Percentiles rank a stretch among this genome's conserved stretches.
Conservation (phyloP, 2,113 vertebrate genomes). For the Leptocoma aspasia region DNA sequence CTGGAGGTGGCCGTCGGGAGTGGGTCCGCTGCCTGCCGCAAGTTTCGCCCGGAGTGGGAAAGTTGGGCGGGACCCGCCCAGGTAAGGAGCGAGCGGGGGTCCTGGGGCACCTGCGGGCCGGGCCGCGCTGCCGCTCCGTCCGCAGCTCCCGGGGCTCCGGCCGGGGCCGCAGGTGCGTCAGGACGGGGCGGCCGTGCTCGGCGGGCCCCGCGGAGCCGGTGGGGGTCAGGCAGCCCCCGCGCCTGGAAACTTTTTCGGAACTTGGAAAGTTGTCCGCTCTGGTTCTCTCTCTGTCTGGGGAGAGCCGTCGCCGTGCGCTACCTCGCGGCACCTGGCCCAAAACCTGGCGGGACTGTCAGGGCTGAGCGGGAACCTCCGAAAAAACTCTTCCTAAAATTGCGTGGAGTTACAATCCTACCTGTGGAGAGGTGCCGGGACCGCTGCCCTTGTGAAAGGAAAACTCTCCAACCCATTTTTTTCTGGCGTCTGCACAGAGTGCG, state of each 20-base stretch:
- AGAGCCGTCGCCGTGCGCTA: background rate
- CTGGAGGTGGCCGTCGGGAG: background rate
- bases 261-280: background rate
- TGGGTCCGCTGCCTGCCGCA: background rate
- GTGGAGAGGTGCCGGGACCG: background rate
- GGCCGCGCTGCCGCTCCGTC: background rate
- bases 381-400: rapidly evolving
- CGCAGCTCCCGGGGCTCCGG: no score
- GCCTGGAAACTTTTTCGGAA: background rate
- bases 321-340: background rate
- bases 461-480: background rate
- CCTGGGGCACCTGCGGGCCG: background rate
- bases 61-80: background rate
- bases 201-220: no score
- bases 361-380: background rate
- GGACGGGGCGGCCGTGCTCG: background rate
- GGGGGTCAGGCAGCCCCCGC: background rate
- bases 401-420: rapidly evolving
- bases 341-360: background rate
- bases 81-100: background rate
- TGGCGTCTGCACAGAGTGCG: background rate
- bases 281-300: background rate
- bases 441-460: background rate
- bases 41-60: background rate
- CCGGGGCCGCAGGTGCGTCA: background rate